Evolutionary conservation across 2,113 vertebrate genomes (phyloP).

Genomic region (Pseudorectes ferrugineus): DNA sequence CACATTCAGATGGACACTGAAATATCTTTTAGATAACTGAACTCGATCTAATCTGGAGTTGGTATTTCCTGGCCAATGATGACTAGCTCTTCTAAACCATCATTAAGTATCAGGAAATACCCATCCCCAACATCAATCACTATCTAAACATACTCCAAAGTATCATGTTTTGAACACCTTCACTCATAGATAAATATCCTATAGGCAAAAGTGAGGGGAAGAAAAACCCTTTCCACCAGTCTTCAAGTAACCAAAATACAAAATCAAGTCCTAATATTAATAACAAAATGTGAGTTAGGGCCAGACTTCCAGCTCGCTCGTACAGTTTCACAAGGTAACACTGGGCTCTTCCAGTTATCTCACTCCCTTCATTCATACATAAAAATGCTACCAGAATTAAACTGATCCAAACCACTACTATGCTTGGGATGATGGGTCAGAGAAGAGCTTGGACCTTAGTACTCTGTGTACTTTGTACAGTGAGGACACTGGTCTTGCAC

Average conservation of each 20-base stretch:
- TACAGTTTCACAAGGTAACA: neutral
- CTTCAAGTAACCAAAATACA: neutral
- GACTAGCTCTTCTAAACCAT: neutral
- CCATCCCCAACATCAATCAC: neutral
- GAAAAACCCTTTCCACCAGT: neutral
- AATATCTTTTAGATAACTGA: constrained; percentile 23
- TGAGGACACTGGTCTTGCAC: neutral
- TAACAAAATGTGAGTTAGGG: neutral
- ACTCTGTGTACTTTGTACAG: neutral
- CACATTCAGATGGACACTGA: neutral
- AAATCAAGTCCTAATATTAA: neutral
- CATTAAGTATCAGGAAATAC: constrained; percentile 37
- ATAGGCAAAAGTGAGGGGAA: neutral
- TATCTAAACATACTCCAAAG: neutral
- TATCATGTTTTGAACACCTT: neutral
- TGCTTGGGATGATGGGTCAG: neutral
- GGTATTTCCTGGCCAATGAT: constrained; percentile 49
- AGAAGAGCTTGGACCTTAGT: neutral
- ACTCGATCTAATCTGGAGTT: neutral
- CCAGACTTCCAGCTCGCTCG: neutral
- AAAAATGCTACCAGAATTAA: neutral
- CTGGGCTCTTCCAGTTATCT: neutral
- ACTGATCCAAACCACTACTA: neutral
- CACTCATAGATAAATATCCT: neutral
- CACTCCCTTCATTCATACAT: neutral